phyloP scores from a whole-genome alignment of 2,888 invertebrate genomes.

The Drosophila atroscutellata region DNA sequence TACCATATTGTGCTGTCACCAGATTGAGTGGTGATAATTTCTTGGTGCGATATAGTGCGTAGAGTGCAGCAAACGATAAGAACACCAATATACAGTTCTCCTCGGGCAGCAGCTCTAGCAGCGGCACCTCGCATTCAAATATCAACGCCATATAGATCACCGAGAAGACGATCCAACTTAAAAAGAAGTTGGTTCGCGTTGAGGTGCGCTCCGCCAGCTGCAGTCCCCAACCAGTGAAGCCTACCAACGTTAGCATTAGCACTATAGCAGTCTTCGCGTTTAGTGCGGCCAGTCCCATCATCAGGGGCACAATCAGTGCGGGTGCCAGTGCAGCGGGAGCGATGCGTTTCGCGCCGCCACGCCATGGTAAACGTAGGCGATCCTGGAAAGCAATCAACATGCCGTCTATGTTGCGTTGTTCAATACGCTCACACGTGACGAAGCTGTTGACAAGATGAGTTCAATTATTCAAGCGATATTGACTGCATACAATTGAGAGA shows the following conservation, averaged over 20 bases:
- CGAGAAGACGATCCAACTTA: conserved; percentile 90
- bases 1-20: conserved; percentile 74
- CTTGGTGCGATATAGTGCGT: conserved; percentile 76
- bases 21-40: conserved; percentile 80
- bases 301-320: conserved; percentile 85
- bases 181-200: conserved; percentile 89
- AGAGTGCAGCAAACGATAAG: conserved; percentile 68
- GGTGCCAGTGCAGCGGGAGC: conserved; percentile 86
- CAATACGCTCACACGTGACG: conserved; percentile 68
- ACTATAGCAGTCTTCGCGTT: conserved; percentile 84
- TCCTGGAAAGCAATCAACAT: conserved; percentile 86
- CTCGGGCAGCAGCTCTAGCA: conserved; percentile 89
- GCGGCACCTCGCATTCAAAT: conserved; percentile 90
- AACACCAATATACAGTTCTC: conserved; percentile 87
- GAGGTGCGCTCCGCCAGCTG: conserved; percentile 77
- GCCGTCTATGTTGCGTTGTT: conserved; percentile 70
- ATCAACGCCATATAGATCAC: conserved; percentile 88
- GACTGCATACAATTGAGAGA: conserved; percentile 2
- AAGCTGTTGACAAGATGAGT: conserved; percentile 50
- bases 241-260: conserved; percentile 75
- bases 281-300: conserved; percentile 85
- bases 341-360: conserved; percentile 87
- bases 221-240: conserved; percentile 77
- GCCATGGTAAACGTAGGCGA: conserved; percentile 87
- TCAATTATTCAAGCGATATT: neutral